Conservation (phyloP, 2,113 vertebrate genomes). For the Nematolebias whitei region DNA sequence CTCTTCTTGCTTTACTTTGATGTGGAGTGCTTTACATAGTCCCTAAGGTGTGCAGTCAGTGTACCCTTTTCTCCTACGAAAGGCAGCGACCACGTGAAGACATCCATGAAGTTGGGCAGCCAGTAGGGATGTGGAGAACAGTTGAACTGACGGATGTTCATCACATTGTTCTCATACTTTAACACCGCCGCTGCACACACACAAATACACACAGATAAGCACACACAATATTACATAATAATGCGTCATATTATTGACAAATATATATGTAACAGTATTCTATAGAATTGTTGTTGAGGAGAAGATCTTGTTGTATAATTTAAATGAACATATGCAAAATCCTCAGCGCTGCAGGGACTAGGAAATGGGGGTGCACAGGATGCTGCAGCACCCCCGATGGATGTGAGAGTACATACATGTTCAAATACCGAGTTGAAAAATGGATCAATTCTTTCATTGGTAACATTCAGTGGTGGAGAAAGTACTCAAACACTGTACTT, state of each 20-base stretch:
- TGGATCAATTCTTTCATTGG: no score
- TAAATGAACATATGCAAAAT: no score
- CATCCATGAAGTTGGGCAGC: conserved; percentile 87
- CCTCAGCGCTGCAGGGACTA: no score
- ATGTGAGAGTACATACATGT: no score
- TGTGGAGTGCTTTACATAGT: no score
- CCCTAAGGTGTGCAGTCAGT: not conserved
- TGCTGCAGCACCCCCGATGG: no score
- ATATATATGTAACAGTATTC: not conserved
- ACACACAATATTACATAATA: not conserved
- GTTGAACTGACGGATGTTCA: conserved; percentile 88
- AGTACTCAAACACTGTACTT: no score
- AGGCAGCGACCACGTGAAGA: conserved; percentile 86
- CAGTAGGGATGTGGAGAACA: conserved; percentile 86
- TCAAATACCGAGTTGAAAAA: no score
- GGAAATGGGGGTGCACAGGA: no score
- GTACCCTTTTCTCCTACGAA: conserved; percentile 86
- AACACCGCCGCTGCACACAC: conserved; percentile 78
- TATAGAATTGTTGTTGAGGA: not conserved
- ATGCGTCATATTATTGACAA: not conserved
- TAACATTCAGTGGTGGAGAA: no score
- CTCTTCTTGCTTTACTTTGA: no score
- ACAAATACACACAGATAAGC: conserved; percentile 6
- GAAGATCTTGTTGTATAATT: no score
- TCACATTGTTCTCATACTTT: conserved; percentile 87